Evolutionary conservation across 1,140 invertebrate species (phyloP).

Genomic region (Drosophila littoralis): DNA sequence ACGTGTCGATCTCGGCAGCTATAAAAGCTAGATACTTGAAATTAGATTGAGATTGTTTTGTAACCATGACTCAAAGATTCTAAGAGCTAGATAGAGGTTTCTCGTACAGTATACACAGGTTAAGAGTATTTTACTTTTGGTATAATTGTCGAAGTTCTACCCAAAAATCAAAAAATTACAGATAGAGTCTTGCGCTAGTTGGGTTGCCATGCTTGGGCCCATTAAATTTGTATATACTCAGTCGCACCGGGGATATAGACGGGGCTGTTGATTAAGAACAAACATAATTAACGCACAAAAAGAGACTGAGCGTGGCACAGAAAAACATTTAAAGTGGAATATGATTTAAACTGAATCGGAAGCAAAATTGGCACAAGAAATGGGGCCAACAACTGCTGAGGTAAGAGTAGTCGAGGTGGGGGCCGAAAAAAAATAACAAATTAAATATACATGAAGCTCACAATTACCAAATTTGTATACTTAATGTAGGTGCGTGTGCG

Average conservation of each 20-base stretch:
- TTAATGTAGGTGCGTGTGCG: slow-evolving; percentile 42
- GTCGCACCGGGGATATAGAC: neutral
- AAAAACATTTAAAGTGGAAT: slow-evolving; percentile 14
- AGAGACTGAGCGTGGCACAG: neutral
- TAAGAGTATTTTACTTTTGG: too few species aligned
- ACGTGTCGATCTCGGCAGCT: too few species aligned
- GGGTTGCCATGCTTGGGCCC: too few species aligned
- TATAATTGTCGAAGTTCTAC: too few species aligned
- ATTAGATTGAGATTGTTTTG: too few species aligned
- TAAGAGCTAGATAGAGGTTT: too few species aligned
- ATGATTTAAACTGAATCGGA: slow-evolving; percentile 15
- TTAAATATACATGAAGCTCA: slow-evolving; percentile 75
- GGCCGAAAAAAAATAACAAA: slow-evolving; percentile 44
- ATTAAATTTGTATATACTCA: neutral
- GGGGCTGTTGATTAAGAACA: neutral
- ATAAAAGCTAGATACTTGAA: too few species aligned
- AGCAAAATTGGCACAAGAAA: neutral
- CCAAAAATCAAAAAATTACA: too few species aligned
- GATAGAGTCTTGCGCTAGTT: too few species aligned
- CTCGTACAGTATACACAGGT: too few species aligned
- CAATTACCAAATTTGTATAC: slow-evolving; percentile 78
- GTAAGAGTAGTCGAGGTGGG: neutral
- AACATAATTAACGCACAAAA: neutral
- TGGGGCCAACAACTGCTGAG: slow-evolving; percentile 8
- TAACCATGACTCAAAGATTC: too few species aligned